Base-by-base conservation (phyloP, 1,140 invertebrate genomes). In the Phocides pigmalion region DNA sequence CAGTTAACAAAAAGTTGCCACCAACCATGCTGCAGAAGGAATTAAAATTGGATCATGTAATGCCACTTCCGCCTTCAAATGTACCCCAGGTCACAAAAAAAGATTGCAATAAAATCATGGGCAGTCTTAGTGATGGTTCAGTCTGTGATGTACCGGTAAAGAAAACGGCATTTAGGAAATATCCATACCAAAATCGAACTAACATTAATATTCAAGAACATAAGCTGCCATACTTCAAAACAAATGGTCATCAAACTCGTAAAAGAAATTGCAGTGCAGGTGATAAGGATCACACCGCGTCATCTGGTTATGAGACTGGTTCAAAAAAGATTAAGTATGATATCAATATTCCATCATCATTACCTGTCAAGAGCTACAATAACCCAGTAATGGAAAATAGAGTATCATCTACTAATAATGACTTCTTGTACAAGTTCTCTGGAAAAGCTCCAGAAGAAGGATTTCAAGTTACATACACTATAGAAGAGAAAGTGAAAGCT, bases 371-470 rank as follows among this genome's bases (percentile, higher is more conserved):
- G 22, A 59, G 20, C 49, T 76, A 72, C 46, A 79, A 82, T 64
- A 79, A 84, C 63, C 87, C 86, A 65, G 87, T 91, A 39, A 92
- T 92, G 88, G 88, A 92, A 70, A 92, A 92, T 64, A 83, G 82
- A 61, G 87, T 92, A 14, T 79, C 87, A 37, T 87, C 89, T 44
- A 89, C 85, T 41, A 92, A 91, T 59, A 86, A 90, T 83, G 80
- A 89, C 70, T 62, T 92, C 16, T 66, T 85, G 2, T 90, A 89
- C 61, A 89, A 87, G 66, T 90, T 86, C 51, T 83, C 78, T 12
- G 89, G 83, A 9, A 58, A 74, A 19, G 83, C 76, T 15, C 68
- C 82, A 20, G 72, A 78, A 47, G 83, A 90, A 67, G 70, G 80
- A 62, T 85, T 84, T 72, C 81, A 89, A 79, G 84, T 92, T 1